These are phyloP conservation scores for Brachionus rubens DNA, from an alignment of 1,140 invertebrate genomes.

Conservation along the genomic window DNA sequence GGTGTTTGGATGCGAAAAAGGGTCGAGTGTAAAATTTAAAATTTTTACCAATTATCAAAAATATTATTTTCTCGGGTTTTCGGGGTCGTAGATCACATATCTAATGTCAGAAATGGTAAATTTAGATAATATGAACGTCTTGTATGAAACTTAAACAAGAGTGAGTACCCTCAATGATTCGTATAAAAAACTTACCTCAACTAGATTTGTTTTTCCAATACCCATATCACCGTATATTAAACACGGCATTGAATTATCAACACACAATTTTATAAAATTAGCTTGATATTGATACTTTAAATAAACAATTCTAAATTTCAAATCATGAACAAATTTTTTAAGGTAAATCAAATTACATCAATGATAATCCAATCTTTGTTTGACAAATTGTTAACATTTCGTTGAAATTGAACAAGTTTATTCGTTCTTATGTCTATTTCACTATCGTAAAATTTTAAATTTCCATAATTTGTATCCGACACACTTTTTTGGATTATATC, in stretches of 20 bases:
- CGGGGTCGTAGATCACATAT: too few relatives aligned
- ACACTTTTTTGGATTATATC: neutral
- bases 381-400: neutral
- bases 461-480: neutral
- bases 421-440: conserved; percentile 13
- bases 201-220: conserved; percentile 6
- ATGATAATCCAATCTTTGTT: conserved; percentile 27
- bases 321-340: neutral
- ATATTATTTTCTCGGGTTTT: too few relatives aligned
- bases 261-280: conserved; percentile 16
- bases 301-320: neutral
- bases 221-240: conserved; percentile 26
- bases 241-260: conserved; percentile 38
- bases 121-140: too few relatives aligned
- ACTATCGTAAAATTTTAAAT: neutral
- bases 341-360: neutral
- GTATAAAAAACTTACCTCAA: neutral
- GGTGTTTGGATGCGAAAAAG: too few relatives aligned
- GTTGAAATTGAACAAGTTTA: neutral
- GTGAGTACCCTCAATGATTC: neutral
- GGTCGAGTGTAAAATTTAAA: too few relatives aligned
- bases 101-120: too few relatives aligned
- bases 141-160: too few relatives aligned
- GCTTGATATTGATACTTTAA: conserved; percentile 24
- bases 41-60: too few relatives aligned